Evolutionary conservation across 2,113 vertebrate species (phyloP).

Genomic region (Bostrychus sinensis): DNA sequence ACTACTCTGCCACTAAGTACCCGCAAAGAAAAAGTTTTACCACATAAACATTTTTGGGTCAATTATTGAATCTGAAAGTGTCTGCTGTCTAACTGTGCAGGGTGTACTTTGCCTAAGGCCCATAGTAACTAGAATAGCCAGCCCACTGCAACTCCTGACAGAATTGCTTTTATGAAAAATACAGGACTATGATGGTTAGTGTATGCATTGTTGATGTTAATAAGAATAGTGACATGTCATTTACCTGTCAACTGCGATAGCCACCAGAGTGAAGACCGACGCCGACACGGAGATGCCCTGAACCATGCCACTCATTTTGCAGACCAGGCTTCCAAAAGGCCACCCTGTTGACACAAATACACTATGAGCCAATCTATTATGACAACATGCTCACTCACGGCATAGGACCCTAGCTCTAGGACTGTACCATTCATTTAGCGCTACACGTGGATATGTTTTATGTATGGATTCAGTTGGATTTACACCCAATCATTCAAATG

Average conservation of each 20-base stretch:
- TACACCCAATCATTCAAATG: neutral
- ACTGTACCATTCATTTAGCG: neutral
- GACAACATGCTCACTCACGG: neutral
- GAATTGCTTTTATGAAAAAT: too few relatives aligned
- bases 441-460: neutral
- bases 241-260: slow-evolving; percentile 93
- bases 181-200: neutral
- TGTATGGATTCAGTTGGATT: neutral
- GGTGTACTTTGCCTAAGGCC: too few relatives aligned
- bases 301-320: slow-evolving; percentile 92
- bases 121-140: too few relatives aligned
- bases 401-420: neutral
- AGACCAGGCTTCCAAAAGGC: slow-evolving; percentile 92
- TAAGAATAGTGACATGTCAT: neutral
- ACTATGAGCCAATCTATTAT: slow-evolving; percentile 1
- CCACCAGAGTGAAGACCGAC: slow-evolving; percentile 93
- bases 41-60: too few relatives aligned
- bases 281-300: slow-evolving; percentile 93
- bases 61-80: too few relatives aligned
- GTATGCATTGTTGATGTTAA: neutral
- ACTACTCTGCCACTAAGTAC: too few relatives aligned
- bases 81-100: too few relatives aligned
- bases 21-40: too few relatives aligned
- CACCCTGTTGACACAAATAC: slow-evolving; percentile 81
- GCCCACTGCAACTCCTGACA: too few relatives aligned